Conservation (phyloP, 1,140 invertebrate species). For the Steinernema khuongi region DNA sequence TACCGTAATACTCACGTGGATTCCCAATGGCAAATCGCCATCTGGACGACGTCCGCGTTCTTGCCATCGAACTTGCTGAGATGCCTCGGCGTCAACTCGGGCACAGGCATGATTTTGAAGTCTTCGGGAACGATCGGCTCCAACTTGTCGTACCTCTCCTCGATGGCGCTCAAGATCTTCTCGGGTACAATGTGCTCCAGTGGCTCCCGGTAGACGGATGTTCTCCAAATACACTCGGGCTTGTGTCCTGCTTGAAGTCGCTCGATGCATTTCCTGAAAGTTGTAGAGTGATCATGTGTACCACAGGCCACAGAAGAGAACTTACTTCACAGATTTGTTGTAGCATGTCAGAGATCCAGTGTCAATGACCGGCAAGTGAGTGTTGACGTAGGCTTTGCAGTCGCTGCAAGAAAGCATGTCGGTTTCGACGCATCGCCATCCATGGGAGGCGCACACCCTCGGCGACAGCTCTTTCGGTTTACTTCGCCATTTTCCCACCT, state of each 20-base stretch:
- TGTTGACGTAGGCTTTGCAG: neutral
- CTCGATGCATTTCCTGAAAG: too few relatives aligned
- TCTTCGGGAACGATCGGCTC: neutral
- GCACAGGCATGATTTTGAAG: neutral
- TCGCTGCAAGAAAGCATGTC: neutral
- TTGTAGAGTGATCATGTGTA: too few relatives aligned
- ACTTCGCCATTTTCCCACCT: neutral
- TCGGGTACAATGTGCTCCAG: too few relatives aligned
- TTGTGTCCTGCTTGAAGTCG: too few relatives aligned
- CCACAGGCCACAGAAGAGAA: too few relatives aligned
- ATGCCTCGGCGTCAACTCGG: neutral
- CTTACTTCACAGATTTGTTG: neutral
- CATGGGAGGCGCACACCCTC: neutral
- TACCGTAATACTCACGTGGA: neutral
- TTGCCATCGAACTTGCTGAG: neutral
- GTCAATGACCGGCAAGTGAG: neutral
- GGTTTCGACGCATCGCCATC: neutral
- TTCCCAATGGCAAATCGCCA: slow-evolving; percentile 1
- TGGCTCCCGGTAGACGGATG: too few relatives aligned
- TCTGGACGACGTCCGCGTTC: neutral
- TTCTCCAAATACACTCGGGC: too few relatives aligned
- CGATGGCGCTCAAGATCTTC: too few relatives aligned
- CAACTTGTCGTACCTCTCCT: neutral
- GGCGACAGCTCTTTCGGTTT: neutral
- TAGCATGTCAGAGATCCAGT: neutral